These are phyloP conservation scores for Brachyptera putata DNA, from an alignment of 2,888 invertebrate species.

Conservation along the genomic window DNA sequence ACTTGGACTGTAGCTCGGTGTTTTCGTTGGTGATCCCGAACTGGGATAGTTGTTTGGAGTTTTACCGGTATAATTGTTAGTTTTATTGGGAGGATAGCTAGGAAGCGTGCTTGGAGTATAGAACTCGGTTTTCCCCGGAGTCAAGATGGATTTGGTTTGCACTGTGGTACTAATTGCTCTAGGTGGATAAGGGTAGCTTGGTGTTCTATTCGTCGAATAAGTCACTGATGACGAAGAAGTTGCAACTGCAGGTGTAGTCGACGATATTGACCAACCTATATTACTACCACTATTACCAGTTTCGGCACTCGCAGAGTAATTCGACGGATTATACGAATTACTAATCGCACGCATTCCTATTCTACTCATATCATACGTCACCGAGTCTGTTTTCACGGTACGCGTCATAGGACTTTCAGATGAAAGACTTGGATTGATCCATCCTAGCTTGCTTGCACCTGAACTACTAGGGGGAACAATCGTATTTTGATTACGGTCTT, in stretches of 20 bases:
- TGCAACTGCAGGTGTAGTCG: not conserved
- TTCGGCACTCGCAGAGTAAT: not conserved
- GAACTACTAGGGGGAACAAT: too few relatives aligned
- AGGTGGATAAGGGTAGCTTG: not conserved
- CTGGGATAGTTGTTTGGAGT: not conserved
- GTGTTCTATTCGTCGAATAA: not conserved
- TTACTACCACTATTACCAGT: not conserved
- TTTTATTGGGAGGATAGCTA: not conserved
- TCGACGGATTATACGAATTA: slow-evolving; percentile 3
- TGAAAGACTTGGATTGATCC: not conserved
- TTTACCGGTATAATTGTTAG: not conserved
- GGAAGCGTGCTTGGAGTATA: slow-evolving; percentile 1
- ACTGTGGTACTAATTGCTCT: not conserved
- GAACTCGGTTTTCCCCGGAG: slow-evolving; percentile 1
- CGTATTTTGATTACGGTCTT: too few relatives aligned
- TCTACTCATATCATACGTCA: not conserved
- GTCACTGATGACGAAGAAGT: too few relatives aligned
- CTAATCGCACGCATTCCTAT: not conserved
- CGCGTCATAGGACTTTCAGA: not conserved
- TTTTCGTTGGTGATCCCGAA: not conserved
- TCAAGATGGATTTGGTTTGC: not conserved
- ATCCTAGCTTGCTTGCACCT: not conserved
- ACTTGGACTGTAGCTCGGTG: not conserved
- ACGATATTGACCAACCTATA: not conserved
- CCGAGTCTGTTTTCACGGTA: not conserved